A percentile compares a stretch with the other conserved stretches of the same genome.
Conservation (phyloP, 1,140 invertebrate genomes). For the Branchinecta lynchi region DNA sequence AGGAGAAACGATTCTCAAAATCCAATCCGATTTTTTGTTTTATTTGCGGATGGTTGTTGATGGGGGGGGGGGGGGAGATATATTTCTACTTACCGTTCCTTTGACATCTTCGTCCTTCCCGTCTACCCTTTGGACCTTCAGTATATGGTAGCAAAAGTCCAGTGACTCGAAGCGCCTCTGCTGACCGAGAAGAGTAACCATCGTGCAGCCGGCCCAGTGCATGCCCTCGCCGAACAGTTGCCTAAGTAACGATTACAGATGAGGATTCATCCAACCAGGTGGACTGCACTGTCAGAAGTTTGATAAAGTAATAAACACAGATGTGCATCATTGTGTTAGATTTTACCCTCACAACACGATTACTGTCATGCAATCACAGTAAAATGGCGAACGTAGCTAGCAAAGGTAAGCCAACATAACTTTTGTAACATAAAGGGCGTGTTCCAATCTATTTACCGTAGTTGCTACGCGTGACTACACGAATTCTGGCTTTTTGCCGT, state of each 20-base stretch:
- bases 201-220: slow-evolving; percentile 97
- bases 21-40: too few species aligned
- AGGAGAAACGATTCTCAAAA: too few species aligned
- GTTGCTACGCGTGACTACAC: too few species aligned
- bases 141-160: slow-evolving; percentile 97
- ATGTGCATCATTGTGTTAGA: neutral
- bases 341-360: neutral
- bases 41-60: too few species aligned
- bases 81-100: slow-evolving; percentile 66
- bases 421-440: too few species aligned
- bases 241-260: slow-evolving; percentile 43
- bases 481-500: too few species aligned
- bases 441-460: too few species aligned
- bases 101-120: slow-evolving; percentile 90
- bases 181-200: slow-evolving; percentile 91
- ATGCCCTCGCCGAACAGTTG: slow-evolving; percentile 96
- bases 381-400: too few species aligned
- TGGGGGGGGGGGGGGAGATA: too few species aligned
- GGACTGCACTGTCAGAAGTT: slow-evolving; percentile 18
- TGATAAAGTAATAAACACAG: slow-evolving; percentile 18
- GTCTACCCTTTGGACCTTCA: slow-evolving; percentile 88
- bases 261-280: too few species aligned
- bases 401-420: too few species aligned
- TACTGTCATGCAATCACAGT: neutral
- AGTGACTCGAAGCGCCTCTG: slow-evolving; percentile 92